Evolutionary conservation across 2,888 invertebrate genomes (phyloP).

Genomic region (Stratiomys singularior): DNA sequence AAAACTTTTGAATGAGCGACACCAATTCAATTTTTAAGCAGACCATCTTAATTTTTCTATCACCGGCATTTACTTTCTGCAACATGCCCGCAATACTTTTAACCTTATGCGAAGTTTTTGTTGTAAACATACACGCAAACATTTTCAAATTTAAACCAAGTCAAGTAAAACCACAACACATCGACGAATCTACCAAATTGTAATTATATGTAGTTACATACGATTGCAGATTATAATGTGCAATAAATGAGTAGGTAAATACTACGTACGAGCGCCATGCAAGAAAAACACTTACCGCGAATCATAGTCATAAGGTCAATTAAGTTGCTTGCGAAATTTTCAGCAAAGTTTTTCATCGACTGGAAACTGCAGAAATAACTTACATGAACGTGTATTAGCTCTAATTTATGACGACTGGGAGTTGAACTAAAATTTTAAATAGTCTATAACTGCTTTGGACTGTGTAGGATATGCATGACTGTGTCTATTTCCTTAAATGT

Average conservation of each 20-base stretch:
- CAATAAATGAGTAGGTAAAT: neutral
- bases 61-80: neutral
- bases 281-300: neutral
- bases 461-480: too few species aligned
- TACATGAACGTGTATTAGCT: too few species aligned
- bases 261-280: neutral
- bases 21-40: too few species aligned
- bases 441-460: too few species aligned
- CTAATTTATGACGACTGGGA: too few species aligned
- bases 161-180: neutral
- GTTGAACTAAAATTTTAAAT: too few species aligned
- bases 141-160: constrained; percentile 1
- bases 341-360: too few species aligned
- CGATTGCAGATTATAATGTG: neutral
- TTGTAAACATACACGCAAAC: neutral
- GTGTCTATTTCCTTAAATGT: too few species aligned
- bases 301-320: neutral
- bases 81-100: neutral
- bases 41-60: too few species aligned
- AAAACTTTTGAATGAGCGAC: too few species aligned
- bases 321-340: neutral
- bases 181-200: neutral
- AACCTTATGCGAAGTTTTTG: neutral
- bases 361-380: too few species aligned
- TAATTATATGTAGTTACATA: neutral